phyloP scores from a whole-genome alignment of 2,797 vertebrate genomes.

The Chaetodon trifasciatus region DNA sequence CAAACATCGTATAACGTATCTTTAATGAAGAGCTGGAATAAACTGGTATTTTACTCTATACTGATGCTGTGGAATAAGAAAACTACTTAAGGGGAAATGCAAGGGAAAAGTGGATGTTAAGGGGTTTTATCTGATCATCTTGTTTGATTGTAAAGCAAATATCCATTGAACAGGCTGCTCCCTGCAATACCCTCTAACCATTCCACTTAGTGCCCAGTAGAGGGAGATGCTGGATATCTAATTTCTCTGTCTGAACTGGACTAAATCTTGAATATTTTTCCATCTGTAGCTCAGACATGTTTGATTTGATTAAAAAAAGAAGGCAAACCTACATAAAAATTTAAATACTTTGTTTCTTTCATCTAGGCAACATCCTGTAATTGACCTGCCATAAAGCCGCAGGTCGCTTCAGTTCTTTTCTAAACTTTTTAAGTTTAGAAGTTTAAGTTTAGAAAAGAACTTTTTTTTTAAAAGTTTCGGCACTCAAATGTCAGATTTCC shows the following conservation, averaged over 20 bases:
- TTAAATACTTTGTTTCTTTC: neutral
- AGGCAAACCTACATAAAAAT: neutral
- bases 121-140: neutral
- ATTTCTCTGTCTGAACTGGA: neutral
- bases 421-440: neutral
- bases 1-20: neutral
- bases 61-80: neutral
- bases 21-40: neutral
- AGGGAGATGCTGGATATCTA: constrained; percentile 61
- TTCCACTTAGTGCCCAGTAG: constrained; percentile 63
- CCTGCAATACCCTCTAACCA: neutral
- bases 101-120: neutral
- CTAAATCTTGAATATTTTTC: neutral
- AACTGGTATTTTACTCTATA: neutral
- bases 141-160: neutral
- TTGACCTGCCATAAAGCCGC: neutral
- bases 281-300: neutral
- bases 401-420: neutral
- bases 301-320: neutral
- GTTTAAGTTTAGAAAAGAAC: neutral
- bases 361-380: neutral
- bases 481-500: neutral
- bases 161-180: neutral
- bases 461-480: neutral
- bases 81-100: neutral